Percentiles rank a stretch among this genome's conserved stretches.
These are phyloP conservation scores for Plestiodon gilberti DNA, from an alignment of 2,113 vertebrate species.

Conservation along the genomic window DNA sequence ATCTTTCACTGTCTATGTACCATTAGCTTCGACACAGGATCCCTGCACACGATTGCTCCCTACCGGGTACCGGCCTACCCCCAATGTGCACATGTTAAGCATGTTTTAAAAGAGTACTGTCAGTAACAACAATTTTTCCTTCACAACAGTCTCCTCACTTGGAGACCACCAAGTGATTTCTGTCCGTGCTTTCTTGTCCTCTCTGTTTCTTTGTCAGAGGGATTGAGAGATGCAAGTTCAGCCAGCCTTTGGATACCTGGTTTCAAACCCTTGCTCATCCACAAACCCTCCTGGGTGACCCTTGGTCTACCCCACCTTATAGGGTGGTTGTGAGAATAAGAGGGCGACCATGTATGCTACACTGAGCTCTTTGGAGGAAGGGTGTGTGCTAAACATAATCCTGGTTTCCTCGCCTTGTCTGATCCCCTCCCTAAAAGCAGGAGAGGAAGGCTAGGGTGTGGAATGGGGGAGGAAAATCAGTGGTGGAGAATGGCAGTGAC, in stretches of 20 bases:
- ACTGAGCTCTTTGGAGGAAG: neutral
- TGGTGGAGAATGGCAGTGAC: fast-evolving
- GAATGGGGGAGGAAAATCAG: neutral
- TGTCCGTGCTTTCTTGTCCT: neutral
- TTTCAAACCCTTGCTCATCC: neutral
- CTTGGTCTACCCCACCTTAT: no score
- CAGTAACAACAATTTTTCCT: no score
- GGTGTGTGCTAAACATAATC: fast-evolving
- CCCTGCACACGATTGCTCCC: no score
- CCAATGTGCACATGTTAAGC: no score
- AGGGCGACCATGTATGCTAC: neutral
- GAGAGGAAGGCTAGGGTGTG: neutral
- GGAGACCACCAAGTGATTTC: neutral
- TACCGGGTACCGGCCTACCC: no score
- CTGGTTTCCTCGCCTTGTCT: neutral
- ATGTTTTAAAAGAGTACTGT: no score
- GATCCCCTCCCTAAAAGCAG: neutral
- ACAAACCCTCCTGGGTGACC: no score
- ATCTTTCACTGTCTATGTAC: no score
- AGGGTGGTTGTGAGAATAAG: neutral
- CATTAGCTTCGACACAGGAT: no score
- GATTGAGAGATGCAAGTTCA: no score
- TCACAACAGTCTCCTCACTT: neutral
- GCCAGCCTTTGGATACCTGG: neutral
- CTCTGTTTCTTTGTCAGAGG: neutral